These are phyloP conservation scores for Lithophane semibrunnea DNA, from an alignment of 2,888 invertebrate species.

Conservation along the genomic window DNA sequence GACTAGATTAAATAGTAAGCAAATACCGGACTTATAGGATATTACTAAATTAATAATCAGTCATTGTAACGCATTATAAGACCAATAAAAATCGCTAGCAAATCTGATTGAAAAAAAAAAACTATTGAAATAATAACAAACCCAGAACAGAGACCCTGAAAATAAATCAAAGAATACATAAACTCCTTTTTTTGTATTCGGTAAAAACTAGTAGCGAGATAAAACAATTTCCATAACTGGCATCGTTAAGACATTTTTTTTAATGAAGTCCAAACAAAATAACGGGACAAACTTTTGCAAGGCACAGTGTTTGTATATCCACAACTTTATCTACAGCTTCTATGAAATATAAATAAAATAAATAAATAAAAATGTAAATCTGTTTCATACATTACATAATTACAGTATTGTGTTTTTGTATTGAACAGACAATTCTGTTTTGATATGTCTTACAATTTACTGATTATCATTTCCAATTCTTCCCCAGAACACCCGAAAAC, in stretches of 20 bases:
- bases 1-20: background rate
- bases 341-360: background rate
- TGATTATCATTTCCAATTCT: background rate
- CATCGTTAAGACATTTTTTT: background rate
- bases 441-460: background rate
- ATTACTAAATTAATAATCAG: slow-evolving; percentile 1
- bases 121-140: background rate
- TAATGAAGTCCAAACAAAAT: background rate
- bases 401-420: background rate
- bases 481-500: slow-evolving; percentile 80
- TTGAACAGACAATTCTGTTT: background rate
- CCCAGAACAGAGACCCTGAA: background rate
- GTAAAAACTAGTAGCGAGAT: background rate
- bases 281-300: background rate
- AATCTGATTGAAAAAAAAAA: background rate
- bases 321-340: background rate
- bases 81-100: background rate
- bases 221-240: background rate
- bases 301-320: background rate
- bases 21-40: background rate
- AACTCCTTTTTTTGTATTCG: background rate
- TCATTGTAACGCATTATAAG: background rate
- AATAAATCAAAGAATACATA: background rate
- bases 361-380: too few relatives aligned
- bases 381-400: background rate